phyloP scores from a whole-genome alignment of 2,888 invertebrate species.

The Marronus borbonicus region DNA sequence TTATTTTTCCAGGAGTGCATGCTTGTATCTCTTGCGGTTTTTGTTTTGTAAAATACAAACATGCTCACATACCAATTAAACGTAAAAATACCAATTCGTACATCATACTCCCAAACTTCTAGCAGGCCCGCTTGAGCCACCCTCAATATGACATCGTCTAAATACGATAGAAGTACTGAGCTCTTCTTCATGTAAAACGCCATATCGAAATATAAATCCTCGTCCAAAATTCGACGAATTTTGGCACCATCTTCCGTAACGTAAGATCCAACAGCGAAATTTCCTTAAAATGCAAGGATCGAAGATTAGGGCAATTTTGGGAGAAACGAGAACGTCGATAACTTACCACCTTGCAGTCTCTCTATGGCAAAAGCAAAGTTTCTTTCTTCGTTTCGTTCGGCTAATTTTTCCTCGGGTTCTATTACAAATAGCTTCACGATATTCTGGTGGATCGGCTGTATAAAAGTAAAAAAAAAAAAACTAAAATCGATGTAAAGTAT shows the following conservation, averaged over 20 bases:
- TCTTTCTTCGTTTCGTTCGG: slow-evolving; percentile 57
- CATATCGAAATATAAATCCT: slow-evolving; percentile 49
- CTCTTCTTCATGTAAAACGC: slow-evolving; percentile 48
- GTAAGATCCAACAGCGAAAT: slow-evolving; percentile 49
- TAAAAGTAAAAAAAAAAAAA: too few relatives aligned
- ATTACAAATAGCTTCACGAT: slow-evolving; percentile 56
- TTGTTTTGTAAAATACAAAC: too few relatives aligned
- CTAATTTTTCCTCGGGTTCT: slow-evolving; percentile 54
- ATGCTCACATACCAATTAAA: too few relatives aligned
- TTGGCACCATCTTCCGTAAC: slow-evolving; percentile 47
- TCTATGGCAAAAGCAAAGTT: slow-evolving; percentile 77
- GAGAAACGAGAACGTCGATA: too few relatives aligned
- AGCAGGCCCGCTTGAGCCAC: slow-evolving; percentile 49
- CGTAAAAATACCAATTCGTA: background rate
- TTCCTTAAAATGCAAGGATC: too few relatives aligned
- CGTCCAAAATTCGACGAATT: slow-evolving; percentile 45
- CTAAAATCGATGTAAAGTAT: too few relatives aligned
- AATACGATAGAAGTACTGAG: slow-evolving; percentile 48
- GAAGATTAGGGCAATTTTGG: background rate
- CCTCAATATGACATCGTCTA: slow-evolving; percentile 48
- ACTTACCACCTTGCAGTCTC: slow-evolving; percentile 77
- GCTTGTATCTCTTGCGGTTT: too few relatives aligned
- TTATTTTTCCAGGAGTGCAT: too few relatives aligned
- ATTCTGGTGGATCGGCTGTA: slow-evolving; percentile 55
- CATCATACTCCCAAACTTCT: slow-evolving; percentile 47